These are phyloP conservation scores for Leptothorax acervorum DNA, from an alignment of 2,888 invertebrate species.

Conservation along the genomic window DNA sequence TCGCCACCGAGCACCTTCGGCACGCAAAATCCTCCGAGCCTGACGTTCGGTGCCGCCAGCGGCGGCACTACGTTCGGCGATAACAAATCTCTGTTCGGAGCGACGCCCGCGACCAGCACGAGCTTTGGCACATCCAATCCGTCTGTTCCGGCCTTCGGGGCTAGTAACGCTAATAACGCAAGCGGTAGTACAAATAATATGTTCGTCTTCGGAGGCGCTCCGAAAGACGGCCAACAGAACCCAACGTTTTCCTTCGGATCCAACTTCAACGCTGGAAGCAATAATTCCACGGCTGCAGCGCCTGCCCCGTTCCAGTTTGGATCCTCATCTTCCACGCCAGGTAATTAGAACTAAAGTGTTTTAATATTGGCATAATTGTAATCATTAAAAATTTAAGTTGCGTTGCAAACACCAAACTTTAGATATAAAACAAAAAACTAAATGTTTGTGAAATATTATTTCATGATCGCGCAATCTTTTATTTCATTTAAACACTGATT, in stretches of 20 bases:
- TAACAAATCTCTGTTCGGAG: slow-evolving; percentile 67
- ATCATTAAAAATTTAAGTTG: neutral
- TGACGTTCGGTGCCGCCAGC: slow-evolving; percentile 57
- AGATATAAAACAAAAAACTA: neutral
- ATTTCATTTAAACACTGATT: neutral
- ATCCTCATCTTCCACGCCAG: slow-evolving; percentile 71
- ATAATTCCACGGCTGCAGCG: slow-evolving; percentile 46
- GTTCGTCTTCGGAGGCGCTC: slow-evolving; percentile 72
- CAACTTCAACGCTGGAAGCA: slow-evolving; percentile 40
- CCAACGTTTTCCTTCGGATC: slow-evolving; percentile 39
- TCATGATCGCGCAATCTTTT: neutral
- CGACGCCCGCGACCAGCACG: neutral
- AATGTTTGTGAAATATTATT: neutral
- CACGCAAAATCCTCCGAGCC: slow-evolving; percentile 44
- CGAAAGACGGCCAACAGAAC: slow-evolving; percentile 62
- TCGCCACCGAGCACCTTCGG: slow-evolving; percentile 43
- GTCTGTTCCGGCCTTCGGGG: slow-evolving; percentile 9
- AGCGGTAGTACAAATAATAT: slow-evolving; percentile 48
- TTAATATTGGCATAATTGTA: neutral
- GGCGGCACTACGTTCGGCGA: slow-evolving; percentile 57
- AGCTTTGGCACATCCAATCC: slow-evolving; percentile 61
- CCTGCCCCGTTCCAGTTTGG: slow-evolving; percentile 79
- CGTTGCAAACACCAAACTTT: neutral
- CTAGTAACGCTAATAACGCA: slow-evolving; percentile 31
- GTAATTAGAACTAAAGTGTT: slow-evolving; percentile 57